Base-by-base conservation (phyloP, 2,888 invertebrate species). In the Phoenoteleia sp. region DNA sequence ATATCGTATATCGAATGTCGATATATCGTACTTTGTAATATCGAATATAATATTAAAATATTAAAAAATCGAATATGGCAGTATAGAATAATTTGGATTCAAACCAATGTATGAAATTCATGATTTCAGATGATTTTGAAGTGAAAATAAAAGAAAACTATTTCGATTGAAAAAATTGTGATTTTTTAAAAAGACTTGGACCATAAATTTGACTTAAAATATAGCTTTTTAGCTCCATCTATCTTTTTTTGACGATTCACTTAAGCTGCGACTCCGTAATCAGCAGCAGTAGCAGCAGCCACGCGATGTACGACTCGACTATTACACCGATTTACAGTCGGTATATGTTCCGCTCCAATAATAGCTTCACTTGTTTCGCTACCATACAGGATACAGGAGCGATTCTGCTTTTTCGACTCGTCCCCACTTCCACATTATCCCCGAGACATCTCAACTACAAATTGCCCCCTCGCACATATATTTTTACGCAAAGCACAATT, bases 281-380 rank as follows among this genome's bases (percentile, higher is more conserved):
- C 69, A 76, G 15, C 47, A 29, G 29, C 33, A 23, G 58, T 19
- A 49, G 23, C 49, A 39, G 69, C 27, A 67, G 67, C 77, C 60
- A 49, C 69, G 49, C 69, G 52, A 66, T 75, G 33, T 64, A 45
- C 25, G 39, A 71, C 33, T 58, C 56, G 36, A 80, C 62, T 36
- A 66, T 72, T 74, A 74, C 67, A 36, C 58, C 72, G 74, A 67
- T 74, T 74, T 60, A 33, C 29, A 54, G 74, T 33, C 58, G 60
- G 67, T 66, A 13, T 66, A 54, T 66, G 72, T 74, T 81, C 45
- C 81, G 81, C 81, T 81, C 81, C 54, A 81, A 56, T 81, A 81
- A 81, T 45, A 74, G 47, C 67, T 74, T 67, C 74, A 47, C 60
- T 74, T 67, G 80, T 62, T 80, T 45, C 64, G 25, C 72, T 58